These are phyloP conservation scores for Sympetrum striolatum DNA, from an alignment of 2,888 invertebrate genomes.

Conservation along the genomic window DNA sequence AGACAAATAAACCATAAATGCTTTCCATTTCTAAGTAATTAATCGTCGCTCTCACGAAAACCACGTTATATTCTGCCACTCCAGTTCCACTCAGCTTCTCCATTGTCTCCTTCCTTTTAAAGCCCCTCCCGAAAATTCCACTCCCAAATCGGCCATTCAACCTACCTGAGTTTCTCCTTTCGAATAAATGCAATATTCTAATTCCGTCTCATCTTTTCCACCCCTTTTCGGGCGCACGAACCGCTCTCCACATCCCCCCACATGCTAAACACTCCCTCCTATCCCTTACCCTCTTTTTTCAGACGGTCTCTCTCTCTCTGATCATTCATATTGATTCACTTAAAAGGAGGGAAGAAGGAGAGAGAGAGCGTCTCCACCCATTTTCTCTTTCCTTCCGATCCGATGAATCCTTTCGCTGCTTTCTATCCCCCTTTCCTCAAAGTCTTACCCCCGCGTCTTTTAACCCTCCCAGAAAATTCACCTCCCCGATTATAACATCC, in stretches of 20 bases:
- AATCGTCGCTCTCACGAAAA: neutral
- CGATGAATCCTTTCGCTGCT: neutral
- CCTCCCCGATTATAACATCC: neutral
- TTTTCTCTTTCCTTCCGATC: neutral
- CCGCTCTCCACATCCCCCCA: neutral
- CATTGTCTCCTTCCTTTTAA: neutral
- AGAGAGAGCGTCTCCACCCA: neutral
- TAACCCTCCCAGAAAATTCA: neutral
- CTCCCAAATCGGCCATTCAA: neutral
- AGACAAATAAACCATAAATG: too few relatives aligned
- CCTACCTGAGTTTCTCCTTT: neutral
- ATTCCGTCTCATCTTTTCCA: neutral
- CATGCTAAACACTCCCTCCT: neutral
- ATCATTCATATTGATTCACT: neutral
- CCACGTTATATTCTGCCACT: neutral
- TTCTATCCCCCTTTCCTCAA: neutral
- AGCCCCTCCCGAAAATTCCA: neutral
- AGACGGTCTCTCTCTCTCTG: neutral
- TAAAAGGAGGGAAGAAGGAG: neutral
- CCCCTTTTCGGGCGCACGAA: neutral
- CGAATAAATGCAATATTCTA: neutral
- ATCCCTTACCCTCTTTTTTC: neutral
- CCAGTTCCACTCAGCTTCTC: neutral
- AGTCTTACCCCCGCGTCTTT: neutral
- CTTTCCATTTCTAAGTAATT: neutral